Evolutionary conservation across 2,888 invertebrate genomes (phyloP).

Genomic region (Glyphotaelius pellucidus): DNA sequence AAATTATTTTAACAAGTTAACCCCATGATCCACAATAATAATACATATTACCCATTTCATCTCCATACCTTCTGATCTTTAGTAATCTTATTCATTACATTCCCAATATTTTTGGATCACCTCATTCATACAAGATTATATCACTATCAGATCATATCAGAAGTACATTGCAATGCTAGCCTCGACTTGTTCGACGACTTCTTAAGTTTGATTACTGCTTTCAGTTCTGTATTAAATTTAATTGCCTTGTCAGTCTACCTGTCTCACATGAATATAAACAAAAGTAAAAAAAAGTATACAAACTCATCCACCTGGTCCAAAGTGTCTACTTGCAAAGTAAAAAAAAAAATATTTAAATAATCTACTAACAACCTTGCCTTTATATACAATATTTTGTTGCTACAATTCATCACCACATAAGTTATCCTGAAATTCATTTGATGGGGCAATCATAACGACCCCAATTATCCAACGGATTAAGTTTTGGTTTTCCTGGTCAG

Average conservation of each 20-base stretch:
- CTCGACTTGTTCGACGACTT: neutral
- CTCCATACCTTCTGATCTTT: neutral
- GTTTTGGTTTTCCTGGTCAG: neutral
- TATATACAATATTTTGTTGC: neutral
- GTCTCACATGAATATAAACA: neutral
- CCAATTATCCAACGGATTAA: neutral
- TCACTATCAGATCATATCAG: neutral
- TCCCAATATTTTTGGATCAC: neutral
- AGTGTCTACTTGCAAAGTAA: neutral
- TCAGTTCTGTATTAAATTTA: neutral
- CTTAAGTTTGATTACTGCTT: neutral
- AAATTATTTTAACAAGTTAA: neutral
- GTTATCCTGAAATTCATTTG: neutral
- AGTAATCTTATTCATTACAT: neutral
- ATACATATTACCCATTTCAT: neutral
- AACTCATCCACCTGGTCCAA: neutral
- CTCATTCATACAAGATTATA: neutral
- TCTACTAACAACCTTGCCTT: neutral
- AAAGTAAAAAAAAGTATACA: too few species aligned
- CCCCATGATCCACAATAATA: neutral
- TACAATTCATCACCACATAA: neutral
- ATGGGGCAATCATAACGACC: neutral
- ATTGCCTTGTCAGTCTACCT: neutral
- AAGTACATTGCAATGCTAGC: neutral
- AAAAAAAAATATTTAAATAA: neutral